These are phyloP conservation scores for Lathamus discolor DNA, from an alignment of 2,113 vertebrate species.

Conservation along the genomic window DNA sequence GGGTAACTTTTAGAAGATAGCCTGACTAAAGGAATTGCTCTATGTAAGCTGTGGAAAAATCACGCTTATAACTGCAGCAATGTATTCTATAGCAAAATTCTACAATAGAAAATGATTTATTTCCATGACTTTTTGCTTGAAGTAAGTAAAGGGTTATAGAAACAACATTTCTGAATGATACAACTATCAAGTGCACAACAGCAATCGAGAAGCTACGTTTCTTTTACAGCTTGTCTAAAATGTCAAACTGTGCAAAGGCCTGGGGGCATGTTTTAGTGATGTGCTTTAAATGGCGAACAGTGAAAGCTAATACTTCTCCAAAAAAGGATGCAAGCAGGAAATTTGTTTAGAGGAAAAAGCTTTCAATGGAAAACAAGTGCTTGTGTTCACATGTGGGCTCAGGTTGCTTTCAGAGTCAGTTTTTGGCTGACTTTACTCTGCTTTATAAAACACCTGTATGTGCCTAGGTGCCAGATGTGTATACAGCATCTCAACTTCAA, in stretches of 20 bases:
- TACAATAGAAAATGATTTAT: not conserved
- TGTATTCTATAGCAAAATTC: not conserved
- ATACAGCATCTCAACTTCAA: not conserved
- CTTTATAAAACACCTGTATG: not conserved
- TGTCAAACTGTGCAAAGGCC: not conserved
- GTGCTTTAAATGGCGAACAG: not conserved
- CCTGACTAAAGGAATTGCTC: not conserved
- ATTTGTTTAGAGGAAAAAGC: conserved; percentile 10
- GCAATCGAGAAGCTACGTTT: conserved; percentile 3
- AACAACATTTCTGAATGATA: not conserved
- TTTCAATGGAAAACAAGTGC: not conserved
- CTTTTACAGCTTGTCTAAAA: conserved; percentile 39
- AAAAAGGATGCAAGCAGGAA: conserved; percentile 25
- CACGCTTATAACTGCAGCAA: not conserved
- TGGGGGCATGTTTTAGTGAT: conserved; percentile 15
- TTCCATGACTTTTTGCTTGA: not conserved
- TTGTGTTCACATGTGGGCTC: not conserved
- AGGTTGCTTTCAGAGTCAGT: not conserved
- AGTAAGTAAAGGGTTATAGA: not conserved
- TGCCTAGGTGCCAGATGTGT: not conserved
- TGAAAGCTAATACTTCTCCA: conserved; percentile 21
- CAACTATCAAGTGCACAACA: not conserved
- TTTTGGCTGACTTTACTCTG: not conserved
- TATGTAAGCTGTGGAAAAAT: not conserved
- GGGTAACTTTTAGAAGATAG: not conserved